A percentile compares a stretch with the other conserved stretches of the same genome.
These are phyloP conservation scores for Macrophya alboannulata DNA, from an alignment of 2,888 invertebrate species.

Conservation along the genomic window DNA sequence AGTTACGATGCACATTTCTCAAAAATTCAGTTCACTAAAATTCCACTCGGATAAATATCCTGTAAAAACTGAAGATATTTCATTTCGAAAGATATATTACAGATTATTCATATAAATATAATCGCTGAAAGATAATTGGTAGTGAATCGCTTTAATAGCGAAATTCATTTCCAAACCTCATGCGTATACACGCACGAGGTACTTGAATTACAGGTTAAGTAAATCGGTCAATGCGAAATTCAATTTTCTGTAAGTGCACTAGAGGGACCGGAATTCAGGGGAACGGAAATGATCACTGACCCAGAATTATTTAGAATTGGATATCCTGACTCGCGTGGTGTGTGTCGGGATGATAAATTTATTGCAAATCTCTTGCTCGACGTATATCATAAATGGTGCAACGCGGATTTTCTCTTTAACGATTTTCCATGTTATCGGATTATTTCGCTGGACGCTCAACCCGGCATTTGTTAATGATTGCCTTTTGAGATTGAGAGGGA, in stretches of 20 bases:
- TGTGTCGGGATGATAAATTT: neutral
- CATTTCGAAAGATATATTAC: neutral
- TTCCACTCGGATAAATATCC: neutral
- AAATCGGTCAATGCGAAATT: neutral
- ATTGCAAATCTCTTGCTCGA: neutral
- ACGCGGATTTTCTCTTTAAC: neutral
- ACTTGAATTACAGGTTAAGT: neutral
- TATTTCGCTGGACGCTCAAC: neutral
- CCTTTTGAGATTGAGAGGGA: neutral
- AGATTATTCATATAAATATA: neutral
- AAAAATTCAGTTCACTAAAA: neutral
- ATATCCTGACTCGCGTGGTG: conserved; percentile 16
- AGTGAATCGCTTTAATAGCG: neutral
- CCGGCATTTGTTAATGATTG: neutral
- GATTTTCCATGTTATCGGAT: neutral
- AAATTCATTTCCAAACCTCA: neutral
- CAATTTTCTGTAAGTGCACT: neutral
- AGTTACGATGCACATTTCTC: neutral
- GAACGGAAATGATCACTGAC: conserved; percentile 22
- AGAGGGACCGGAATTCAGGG: neutral
- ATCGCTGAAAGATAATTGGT: neutral
- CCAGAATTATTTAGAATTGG: conserved; percentile 24
- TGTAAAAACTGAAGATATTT: too few species aligned
- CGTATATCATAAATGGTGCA: neutral
- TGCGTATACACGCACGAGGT: neutral